These are phyloP conservation scores for Acromyrmex charruanus DNA, from an alignment of 1,140 invertebrate genomes.

Conservation along the genomic window DNA sequence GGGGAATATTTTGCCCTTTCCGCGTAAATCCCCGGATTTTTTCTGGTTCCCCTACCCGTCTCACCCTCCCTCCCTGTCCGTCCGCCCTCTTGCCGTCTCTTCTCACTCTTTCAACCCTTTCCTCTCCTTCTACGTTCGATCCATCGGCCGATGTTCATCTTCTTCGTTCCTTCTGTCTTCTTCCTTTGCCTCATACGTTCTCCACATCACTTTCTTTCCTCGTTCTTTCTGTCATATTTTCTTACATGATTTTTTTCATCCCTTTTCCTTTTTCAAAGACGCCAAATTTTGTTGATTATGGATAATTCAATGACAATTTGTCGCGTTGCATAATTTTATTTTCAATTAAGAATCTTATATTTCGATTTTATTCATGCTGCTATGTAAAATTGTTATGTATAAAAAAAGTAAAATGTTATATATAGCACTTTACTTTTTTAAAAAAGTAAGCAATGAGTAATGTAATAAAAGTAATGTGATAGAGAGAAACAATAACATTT, in stretches of 20 bases:
- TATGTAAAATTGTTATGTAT: background rate
- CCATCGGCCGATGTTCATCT: constrained; percentile 32
- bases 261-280: background rate
- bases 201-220: constrained; percentile 11
- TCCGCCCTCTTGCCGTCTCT: constrained; percentile 56
- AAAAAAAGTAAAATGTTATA: background rate
- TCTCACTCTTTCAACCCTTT: constrained; percentile 34
- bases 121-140: constrained; percentile 53
- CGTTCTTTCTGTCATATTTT: background rate
- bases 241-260: background rate
- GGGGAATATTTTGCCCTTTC: constrained; percentile 85
- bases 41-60: constrained; percentile 70
- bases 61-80: constrained; percentile 21
- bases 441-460: background rate
- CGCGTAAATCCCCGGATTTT: constrained; percentile 81
- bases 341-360: background rate
- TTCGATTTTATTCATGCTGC: background rate
- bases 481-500: too few relatives aligned
- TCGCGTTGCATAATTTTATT: background rate
- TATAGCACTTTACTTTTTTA: background rate
- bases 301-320: background rate
- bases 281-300: background rate
- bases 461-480: too few relatives aligned
- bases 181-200: background rate
- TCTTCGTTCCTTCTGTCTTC: constrained; percentile 31